phyloP scores from a whole-genome alignment of 2,797 vertebrate genomes.

The Choloepus didactylus region DNA sequence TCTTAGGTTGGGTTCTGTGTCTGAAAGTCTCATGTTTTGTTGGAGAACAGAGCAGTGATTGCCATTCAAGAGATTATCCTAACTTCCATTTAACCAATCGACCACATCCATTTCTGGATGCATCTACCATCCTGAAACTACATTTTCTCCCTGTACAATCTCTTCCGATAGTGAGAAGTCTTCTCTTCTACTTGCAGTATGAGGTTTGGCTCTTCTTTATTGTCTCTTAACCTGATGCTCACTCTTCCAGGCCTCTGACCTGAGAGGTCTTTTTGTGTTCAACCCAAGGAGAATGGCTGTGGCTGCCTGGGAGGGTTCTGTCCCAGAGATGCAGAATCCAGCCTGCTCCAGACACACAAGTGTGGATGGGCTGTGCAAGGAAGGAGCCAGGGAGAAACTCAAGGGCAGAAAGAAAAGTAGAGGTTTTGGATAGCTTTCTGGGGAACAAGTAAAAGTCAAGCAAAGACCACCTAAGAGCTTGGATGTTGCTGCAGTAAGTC shows the following conservation, averaged over 20 bases:
- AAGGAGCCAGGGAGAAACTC: not conserved
- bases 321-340: accelerated
- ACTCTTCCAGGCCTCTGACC: not conserved
- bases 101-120: not conserved
- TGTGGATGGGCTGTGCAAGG: accelerated
- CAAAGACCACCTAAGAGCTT: not conserved
- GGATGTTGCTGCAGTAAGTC: accelerated
- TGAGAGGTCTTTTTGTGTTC: too few relatives aligned
- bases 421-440: not conserved
- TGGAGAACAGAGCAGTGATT: not conserved
- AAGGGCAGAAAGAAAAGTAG: not conserved
- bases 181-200: not conserved
- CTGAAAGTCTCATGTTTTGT: not conserved
- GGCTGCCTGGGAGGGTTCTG: accelerated
- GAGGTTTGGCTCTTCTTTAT: not conserved
- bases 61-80: not conserved
- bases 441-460: not conserved
- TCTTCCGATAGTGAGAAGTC: not conserved
- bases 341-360: accelerated
- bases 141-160: accelerated
- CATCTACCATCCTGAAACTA: accelerated
- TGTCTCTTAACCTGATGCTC: not conserved
- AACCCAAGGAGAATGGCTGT: accelerated
- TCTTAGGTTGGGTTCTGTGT: not conserved
- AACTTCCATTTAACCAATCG: not conserved